Conservation (phyloP, 2,113 vertebrate species). For the Formicarius rufipectus region DNA sequence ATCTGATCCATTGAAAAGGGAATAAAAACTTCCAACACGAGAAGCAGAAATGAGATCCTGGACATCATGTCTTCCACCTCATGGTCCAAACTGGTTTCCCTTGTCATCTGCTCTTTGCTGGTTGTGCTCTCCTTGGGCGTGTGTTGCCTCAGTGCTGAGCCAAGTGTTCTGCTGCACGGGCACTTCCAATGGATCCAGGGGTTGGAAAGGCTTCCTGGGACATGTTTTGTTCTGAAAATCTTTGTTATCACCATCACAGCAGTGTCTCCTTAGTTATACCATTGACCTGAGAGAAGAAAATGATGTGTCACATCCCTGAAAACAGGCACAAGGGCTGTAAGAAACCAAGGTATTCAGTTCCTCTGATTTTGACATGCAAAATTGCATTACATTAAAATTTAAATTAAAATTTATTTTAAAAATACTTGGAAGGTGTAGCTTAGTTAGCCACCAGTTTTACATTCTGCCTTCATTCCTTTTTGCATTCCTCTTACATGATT, state of each 20-base stretch:
- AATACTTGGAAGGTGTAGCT: not conserved
- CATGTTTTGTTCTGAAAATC: not conserved
- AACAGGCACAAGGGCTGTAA: not conserved
- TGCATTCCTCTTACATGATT: not conserved
- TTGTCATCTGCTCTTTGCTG: not conserved
- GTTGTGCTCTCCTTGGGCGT: not conserved
- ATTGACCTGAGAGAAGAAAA: not conserved
- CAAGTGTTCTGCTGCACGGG: not conserved
- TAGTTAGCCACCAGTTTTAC: not conserved
- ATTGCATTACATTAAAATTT: too few species aligned
- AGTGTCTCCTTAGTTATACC: not conserved
- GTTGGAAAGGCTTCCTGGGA: not conserved
- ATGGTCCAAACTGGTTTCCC: not conserved
- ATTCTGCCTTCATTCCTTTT: too few species aligned
- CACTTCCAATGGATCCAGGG: not conserved
- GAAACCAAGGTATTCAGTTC: not conserved
- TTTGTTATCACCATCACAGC: not conserved
- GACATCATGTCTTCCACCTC: not conserved
- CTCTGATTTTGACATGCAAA: not conserved
- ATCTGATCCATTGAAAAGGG: not conserved
- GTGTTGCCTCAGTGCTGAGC: not conserved
- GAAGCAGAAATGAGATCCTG: not conserved
- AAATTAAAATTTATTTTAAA: too few species aligned
- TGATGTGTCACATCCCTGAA: not conserved
- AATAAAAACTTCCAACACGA: not conserved